Base-by-base conservation (phyloP, 2,797 vertebrate genomes). In the Hyperoplus lanceolatus region DNA sequence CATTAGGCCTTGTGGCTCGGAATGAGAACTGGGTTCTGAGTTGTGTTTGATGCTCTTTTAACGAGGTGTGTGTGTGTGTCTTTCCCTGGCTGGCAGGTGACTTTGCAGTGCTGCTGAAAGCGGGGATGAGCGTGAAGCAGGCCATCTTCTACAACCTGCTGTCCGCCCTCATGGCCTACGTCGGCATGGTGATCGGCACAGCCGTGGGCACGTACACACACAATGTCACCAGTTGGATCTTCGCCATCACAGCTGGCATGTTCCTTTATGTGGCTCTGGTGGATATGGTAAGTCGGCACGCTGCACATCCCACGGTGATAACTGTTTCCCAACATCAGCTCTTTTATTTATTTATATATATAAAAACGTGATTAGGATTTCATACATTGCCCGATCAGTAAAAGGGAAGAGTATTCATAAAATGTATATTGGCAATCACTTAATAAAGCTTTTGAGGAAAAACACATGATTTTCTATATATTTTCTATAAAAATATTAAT, bases 251-350 rank as follows among this genome's bases (percentile, higher is more conserved):
- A 0, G 98, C 98, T 4, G 98, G 98, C 91, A 99, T 99, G 98
- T 99, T 99, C 92, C 98, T 99, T 16, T 99, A 99, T 0, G 98
- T 99, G 81, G 98, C 98, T 4, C 84, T 99, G 92, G 98, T 99
- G 79, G 98, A 99, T 86, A 99, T 99, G 98, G 98, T 99, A 88
- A 83, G 92, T 76, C 56, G 64, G 69, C 61, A 18, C 55, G 0
- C 29, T 1, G 3, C 5, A 4, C 13, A 73, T 43, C 73, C 80
- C 60, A 10, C 8, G 41, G 69, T 39, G 64, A 50, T 48, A 69
- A 77, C 79, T 65, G 50, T 50, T 46, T 18, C 61, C 59, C 2
- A 69, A 43, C 61, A 60, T 60, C 65, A 63, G 71, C 42, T 21
- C 21, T 21, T 21, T 21, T 21, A 21, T 21, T 2, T 21, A 2